These are phyloP conservation scores for Euspilapteryx auroguttella DNA, from an alignment of 2,888 invertebrate genomes.

Conservation along the genomic window DNA sequence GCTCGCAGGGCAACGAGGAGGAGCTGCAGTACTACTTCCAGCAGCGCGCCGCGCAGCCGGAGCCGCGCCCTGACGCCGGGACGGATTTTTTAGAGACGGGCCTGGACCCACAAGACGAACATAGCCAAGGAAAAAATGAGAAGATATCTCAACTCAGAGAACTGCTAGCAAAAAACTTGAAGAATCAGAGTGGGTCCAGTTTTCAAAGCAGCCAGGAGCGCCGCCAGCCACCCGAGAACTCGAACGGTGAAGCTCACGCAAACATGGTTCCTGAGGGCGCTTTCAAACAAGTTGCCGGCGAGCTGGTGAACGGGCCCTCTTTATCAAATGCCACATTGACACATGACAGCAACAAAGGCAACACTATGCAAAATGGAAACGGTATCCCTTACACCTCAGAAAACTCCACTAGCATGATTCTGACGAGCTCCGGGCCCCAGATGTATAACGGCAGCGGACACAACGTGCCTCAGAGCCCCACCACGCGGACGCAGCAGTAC, in stretches of 20 bases:
- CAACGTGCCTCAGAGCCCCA: conserved; percentile 73
- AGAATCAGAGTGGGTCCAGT: conserved; percentile 42
- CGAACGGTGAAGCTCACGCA: neutral
- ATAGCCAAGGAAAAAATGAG: conserved; percentile 57
- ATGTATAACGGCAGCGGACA: conserved; percentile 37
- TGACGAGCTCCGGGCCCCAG: conserved; percentile 18
- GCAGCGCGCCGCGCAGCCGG: conserved; percentile 39
- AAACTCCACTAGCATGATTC: conserved; percentile 16
- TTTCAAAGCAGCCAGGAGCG: conserved; percentile 20
- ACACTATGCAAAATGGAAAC: conserved; percentile 27
- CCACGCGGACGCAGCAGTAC: conserved; percentile 76
- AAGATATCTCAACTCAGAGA: conserved; percentile 75
- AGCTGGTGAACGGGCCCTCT: neutral
- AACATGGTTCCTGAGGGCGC: conserved; percentile 5
- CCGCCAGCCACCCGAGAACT: neutral
- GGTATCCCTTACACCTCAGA: conserved; percentile 18
- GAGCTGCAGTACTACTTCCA: conserved; percentile 84
- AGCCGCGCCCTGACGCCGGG: conserved; percentile 12
- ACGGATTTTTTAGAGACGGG: conserved; percentile 38
- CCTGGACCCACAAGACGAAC: conserved; percentile 49
- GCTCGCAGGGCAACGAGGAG: conserved; percentile 82
- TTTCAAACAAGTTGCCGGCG: conserved; percentile 13
- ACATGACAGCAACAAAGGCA: no score
- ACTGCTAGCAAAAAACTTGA: conserved; percentile 68
- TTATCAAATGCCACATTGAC: conserved; percentile 15